A percentile compares a stretch with the other conserved stretches of the same genome.
Conservation (phyloP, 1,140 invertebrate species). For the Macrotrachela quadricornifera region DNA sequence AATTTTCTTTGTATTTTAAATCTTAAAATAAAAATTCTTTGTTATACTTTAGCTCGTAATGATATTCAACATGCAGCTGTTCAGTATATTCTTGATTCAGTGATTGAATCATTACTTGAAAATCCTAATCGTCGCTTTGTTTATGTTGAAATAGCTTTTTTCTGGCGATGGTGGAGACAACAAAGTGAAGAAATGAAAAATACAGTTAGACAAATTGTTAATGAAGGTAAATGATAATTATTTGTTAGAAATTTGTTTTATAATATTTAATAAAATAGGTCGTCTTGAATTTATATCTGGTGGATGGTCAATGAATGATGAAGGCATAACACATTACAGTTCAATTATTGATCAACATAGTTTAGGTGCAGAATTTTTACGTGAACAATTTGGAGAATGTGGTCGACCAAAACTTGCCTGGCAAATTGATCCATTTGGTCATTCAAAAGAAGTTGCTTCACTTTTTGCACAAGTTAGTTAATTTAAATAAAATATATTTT, state of each 20-base stretch:
- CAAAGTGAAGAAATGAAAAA: constrained; percentile 41
- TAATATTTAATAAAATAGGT: not conserved
- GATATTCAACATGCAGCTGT: constrained; percentile 15
- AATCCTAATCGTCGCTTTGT: constrained; percentile 43
- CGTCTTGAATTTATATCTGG: too few relatives aligned
- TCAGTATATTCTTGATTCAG: constrained; percentile 65
- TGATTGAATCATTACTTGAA: constrained; percentile 49
- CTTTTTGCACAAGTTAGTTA: constrained; percentile 45
- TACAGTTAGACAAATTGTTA: constrained; percentile 24
- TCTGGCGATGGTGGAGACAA: constrained; percentile 68
- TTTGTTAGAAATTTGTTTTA: constrained; percentile 2
- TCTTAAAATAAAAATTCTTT: not conserved
- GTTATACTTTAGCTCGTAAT: not conserved
- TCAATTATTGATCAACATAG: constrained; percentile 76
- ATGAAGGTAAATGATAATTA: constrained; percentile 15
- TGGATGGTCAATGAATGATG: constrained; percentile 55
- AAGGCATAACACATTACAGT: constrained; percentile 70
- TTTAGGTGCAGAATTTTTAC: constrained; percentile 40
- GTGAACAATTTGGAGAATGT: constrained; percentile 60
- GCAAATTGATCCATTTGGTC: constrained; percentile 84
- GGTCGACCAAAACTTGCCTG: constrained; percentile 56
- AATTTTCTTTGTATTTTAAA: not conserved
- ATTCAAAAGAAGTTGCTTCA: constrained; percentile 59
- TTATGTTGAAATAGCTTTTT: constrained; percentile 57
- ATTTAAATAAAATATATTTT: too few relatives aligned